Conservation (phyloP, 2,797 vertebrate species). For the Muscicapa striata region DNA sequence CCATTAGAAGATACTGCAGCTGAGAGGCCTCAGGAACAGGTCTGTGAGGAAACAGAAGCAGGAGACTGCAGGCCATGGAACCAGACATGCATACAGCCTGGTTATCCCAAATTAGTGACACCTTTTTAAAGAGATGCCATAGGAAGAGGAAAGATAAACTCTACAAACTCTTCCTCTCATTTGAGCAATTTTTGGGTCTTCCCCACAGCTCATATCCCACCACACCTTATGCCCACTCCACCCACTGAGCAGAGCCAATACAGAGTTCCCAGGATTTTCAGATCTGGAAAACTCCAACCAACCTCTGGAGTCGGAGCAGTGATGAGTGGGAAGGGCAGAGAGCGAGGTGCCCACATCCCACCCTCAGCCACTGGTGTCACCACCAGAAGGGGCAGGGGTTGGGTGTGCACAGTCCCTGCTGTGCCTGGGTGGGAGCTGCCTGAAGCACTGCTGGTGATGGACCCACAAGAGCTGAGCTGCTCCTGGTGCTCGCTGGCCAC, state of each 20-base stretch:
- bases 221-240: neutral
- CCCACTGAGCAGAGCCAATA: neutral
- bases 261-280: neutral
- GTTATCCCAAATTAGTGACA: neutral
- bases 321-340: accelerated
- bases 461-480: accelerated
- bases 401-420: accelerated
- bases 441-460: neutral
- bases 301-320: accelerated
- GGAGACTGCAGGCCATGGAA: neutral
- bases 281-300: neutral
- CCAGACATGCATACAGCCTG: neutral
- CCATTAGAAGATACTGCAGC: neutral
- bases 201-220: neutral
- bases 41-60: neutral
- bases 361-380: neutral
- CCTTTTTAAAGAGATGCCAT: neutral
- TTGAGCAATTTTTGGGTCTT: neutral
- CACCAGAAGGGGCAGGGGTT: neutral
- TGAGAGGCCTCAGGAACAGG: neutral
- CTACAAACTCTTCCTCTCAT: neutral
- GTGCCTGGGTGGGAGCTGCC: neutral
- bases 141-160: neutral
- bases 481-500: accelerated
- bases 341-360: neutral